A percentile compares a stretch with the other conserved stretches of the same genome.
Conservation (phyloP, 2,888 invertebrate genomes). For the Nomada goodeniana region DNA sequence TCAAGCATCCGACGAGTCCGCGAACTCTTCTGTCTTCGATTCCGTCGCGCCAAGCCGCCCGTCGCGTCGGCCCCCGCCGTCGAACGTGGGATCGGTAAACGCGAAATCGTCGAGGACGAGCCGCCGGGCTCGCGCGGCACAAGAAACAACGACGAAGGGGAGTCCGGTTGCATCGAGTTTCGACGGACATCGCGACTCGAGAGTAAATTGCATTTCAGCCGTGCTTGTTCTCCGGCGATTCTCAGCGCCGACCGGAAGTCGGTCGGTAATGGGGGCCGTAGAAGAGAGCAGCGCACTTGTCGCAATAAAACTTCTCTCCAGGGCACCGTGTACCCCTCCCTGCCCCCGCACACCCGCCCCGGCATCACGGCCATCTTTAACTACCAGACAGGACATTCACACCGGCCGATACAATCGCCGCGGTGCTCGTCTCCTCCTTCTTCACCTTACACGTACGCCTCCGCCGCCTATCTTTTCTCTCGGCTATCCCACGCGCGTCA, state of each 20-base stretch:
- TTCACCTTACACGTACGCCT: constrained; percentile 42
- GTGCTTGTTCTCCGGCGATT: constrained; percentile 73
- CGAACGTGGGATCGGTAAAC: constrained; percentile 44
- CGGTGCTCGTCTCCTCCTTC: constrained; percentile 29
- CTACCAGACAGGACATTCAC: constrained; percentile 76
- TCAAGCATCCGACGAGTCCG: neutral
- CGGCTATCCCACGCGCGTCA: constrained; percentile 67
- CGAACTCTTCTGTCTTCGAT: neutral
- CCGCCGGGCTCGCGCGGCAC: neutral
- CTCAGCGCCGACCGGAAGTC: constrained; percentile 77
- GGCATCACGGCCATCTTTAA: constrained; percentile 64
- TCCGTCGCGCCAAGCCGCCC: too few species aligned
- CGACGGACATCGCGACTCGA: constrained; percentile 57
- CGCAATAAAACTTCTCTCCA: constrained; percentile 79
- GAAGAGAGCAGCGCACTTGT: constrained; percentile 83
- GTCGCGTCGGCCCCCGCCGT: neutral
- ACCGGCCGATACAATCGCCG: constrained; percentile 68
- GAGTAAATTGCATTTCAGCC: constrained; percentile 72
- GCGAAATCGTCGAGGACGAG: constrained; percentile 32
- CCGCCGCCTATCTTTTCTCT: constrained; percentile 27
- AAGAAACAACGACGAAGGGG: constrained; percentile 9
- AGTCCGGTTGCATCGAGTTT: constrained; percentile 51
- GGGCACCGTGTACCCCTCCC: constrained; percentile 59
- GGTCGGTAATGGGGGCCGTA: constrained; percentile 75
- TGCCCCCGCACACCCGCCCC: constrained; percentile 33